Conservation (phyloP, 2,888 invertebrate genomes). For the Ochropacha duplaris region DNA sequence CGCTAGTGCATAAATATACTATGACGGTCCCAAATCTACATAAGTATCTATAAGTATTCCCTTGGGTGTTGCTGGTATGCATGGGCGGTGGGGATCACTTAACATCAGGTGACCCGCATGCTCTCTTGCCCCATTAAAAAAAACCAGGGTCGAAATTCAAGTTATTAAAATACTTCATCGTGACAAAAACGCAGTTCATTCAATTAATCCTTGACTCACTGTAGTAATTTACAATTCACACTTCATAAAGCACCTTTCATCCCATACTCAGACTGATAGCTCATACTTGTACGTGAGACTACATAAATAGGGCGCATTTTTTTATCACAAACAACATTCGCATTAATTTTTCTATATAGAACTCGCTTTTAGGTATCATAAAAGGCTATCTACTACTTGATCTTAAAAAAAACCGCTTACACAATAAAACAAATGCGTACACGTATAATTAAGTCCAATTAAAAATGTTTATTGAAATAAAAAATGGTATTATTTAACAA, state of each 20-base stretch:
- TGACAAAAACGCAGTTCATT: neutral
- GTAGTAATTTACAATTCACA: neutral
- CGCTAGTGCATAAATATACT: too few relatives aligned
- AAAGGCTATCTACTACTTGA: neutral
- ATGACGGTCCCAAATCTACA: too few relatives aligned
- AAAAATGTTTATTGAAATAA: slow-evolving; percentile 4
- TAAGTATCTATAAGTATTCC: too few relatives aligned
- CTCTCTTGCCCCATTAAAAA: too few relatives aligned
- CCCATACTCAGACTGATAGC: neutral
- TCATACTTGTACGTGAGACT: too few relatives aligned
- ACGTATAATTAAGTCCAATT: slow-evolving; percentile 2
- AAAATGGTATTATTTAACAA: neutral
- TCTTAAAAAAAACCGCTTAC: neutral
- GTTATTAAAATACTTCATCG: neutral
- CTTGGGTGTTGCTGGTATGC: too few relatives aligned
- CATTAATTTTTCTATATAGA: neutral
- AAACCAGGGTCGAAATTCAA: too few relatives aligned
- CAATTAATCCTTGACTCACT: neutral
- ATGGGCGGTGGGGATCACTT: too few relatives aligned
- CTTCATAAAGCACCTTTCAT: neutral
- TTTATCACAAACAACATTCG: neutral
- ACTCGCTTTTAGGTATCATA: neutral
- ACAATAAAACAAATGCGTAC: neutral
- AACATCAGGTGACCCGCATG: too few relatives aligned
- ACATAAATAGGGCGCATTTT: neutral